phyloP scores from a whole-genome alignment of 1,140 invertebrate species.

The Chymomyza costata region DNA sequence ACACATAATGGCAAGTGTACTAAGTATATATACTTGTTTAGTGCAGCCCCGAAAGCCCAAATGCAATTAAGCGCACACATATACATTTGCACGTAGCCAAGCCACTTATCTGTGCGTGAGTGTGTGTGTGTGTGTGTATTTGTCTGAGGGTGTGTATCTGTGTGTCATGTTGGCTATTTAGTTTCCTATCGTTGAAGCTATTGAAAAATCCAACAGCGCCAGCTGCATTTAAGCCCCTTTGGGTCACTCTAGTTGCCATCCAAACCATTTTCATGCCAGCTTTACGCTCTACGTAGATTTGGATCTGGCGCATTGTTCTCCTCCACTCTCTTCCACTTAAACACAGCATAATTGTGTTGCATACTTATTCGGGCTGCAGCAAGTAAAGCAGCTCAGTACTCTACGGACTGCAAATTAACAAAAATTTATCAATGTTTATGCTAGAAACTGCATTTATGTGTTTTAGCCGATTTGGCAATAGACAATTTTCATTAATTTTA shows the following conservation, averaged over 20 bases:
- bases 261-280: too few relatives aligned
- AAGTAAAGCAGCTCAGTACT: background rate
- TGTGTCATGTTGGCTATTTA: background rate
- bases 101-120: background rate
- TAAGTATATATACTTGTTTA: too few relatives aligned
- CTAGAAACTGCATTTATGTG: conserved; percentile 1
- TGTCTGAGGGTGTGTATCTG: background rate
- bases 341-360: conserved; percentile 25
- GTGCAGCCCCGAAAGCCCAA: conserved; percentile 33
- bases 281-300: background rate
- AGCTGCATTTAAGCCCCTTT: too few relatives aligned
- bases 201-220: too few relatives aligned
- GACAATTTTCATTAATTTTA: conserved; percentile 28
- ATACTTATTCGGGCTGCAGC: conserved; percentile 1
- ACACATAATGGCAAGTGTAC: conserved; percentile 8
- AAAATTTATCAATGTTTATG: conserved; percentile 45
- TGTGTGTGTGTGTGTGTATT: background rate
- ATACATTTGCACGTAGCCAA: conserved; percentile 6
- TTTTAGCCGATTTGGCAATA: conserved; percentile 1
- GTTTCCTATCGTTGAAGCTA: background rate
- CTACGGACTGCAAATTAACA: conserved; percentile 7
- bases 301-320: conserved; percentile 12
- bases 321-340: conserved; percentile 10
- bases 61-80: conserved; percentile 49
- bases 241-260: too few relatives aligned